phyloP scores from a whole-genome alignment of 2,797 vertebrate species.

The Perdix hodgsoniae region DNA sequence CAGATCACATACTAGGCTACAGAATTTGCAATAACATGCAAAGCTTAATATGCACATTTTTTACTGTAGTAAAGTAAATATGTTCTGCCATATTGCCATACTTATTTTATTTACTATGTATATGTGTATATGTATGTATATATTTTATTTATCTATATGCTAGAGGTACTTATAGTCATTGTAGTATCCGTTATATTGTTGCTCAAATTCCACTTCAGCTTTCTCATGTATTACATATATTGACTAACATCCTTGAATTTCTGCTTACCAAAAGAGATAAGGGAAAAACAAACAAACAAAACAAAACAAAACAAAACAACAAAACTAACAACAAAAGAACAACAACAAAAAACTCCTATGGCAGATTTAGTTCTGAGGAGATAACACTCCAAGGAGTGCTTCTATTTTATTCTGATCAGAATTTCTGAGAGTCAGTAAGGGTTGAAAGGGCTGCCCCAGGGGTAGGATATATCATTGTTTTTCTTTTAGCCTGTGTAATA shows the following conservation, averaged over 20 bases:
- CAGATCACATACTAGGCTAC: not conserved
- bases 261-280: not conserved
- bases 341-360: too few relatives aligned
- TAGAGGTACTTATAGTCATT: not conserved
- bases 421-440: conserved; percentile 12
- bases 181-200: not conserved
- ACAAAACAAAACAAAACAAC: too few relatives aligned
- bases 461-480: not conserved
- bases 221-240: not conserved
- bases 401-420: conserved; percentile 24
- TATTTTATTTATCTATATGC: not conserved
- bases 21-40: not conserved
- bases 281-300: too few relatives aligned
- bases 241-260: not conserved
- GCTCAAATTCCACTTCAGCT: not conserved
- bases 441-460: not conserved
- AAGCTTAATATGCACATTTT: not conserved
- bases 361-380: not conserved
- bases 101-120: not conserved
- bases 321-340: too few relatives aligned
- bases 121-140: not conserved
- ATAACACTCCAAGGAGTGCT: not conserved
- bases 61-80: not conserved
- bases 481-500: conserved; percentile 48
- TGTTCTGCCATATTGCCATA: fast-evolving